A percentile compares a stretch with the other conserved stretches of the same genome.
Conservation (phyloP, 2,113 vertebrate genomes). For the Numida meleagris region DNA sequence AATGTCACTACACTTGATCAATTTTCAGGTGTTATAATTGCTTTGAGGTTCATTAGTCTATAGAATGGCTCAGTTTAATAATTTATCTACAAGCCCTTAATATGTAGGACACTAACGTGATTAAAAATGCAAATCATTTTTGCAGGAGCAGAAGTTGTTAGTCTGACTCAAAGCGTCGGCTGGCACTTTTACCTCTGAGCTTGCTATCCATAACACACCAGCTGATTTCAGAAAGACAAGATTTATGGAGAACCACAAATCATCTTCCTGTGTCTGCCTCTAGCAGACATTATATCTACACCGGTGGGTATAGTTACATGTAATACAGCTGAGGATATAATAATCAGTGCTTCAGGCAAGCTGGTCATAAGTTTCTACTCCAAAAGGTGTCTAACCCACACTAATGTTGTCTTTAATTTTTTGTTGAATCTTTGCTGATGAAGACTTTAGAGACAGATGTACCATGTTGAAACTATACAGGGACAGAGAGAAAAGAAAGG, state of each 20-base stretch:
- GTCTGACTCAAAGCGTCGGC: not conserved
- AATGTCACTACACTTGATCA: not conserved
- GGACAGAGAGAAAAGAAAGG: not conserved
- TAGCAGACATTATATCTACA: not conserved
- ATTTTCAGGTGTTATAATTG: not conserved
- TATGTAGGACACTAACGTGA: not conserved
- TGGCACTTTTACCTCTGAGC: not conserved
- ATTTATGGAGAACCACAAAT: not conserved
- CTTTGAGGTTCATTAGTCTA: not conserved
- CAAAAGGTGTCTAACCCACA: not conserved
- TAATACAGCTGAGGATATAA: not conserved
- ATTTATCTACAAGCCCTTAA: not conserved
- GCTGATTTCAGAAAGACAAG: not conserved
- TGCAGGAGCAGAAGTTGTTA: not conserved
- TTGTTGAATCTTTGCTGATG: not conserved
- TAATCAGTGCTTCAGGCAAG: not conserved
- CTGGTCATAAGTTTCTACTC: not conserved
- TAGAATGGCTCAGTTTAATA: not conserved
- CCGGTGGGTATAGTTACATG: not conserved
- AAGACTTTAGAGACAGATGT: not conserved
- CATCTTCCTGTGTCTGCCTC: not conserved
- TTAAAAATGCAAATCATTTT: not conserved
- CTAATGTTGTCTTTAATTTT: not conserved
- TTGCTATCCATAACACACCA: not conserved
- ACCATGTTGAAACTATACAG: rapidly evolving